A percentile compares a stretch with the other conserved stretches of the same genome.
phyloP scores from a whole-genome alignment of 1,140 invertebrate species.

The Pantala flavescens region DNA sequence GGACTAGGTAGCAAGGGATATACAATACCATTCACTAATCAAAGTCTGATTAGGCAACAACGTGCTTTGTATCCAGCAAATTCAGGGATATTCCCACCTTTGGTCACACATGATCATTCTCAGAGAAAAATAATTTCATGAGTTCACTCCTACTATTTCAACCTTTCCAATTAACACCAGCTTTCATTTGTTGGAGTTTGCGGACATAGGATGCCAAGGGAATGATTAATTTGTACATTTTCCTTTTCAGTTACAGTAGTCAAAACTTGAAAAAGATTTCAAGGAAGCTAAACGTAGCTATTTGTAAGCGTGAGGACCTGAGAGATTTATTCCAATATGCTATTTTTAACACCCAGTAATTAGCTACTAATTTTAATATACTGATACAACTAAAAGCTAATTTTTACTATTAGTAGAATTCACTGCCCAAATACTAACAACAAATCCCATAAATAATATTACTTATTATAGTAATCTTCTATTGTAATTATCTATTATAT shows the following conservation, averaged over 20 bases:
- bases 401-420: background rate
- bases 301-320: background rate
- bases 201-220: background rate
- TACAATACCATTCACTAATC: too few relatives aligned
- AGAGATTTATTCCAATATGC: background rate
- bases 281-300: background rate
- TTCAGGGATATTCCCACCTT: background rate
- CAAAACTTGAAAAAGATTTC: background rate
- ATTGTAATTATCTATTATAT: too few relatives aligned
- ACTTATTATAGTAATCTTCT: too few relatives aligned
- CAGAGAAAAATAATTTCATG: background rate
- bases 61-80: too few relatives aligned
- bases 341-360: background rate
- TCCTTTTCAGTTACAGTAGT: background rate
- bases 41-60: too few relatives aligned
- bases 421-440: background rate
- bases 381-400: background rate
- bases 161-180: too few relatives aligned
- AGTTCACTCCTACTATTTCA: background rate
- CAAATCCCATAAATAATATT: too few relatives aligned
- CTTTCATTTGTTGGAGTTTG: too few relatives aligned
- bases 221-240: background rate
- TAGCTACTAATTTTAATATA: background rate
- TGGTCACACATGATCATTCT: background rate
- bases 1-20: background rate